Base-by-base conservation (phyloP, 2,797 vertebrate genomes). In the Discoglossus pictus region DNA sequence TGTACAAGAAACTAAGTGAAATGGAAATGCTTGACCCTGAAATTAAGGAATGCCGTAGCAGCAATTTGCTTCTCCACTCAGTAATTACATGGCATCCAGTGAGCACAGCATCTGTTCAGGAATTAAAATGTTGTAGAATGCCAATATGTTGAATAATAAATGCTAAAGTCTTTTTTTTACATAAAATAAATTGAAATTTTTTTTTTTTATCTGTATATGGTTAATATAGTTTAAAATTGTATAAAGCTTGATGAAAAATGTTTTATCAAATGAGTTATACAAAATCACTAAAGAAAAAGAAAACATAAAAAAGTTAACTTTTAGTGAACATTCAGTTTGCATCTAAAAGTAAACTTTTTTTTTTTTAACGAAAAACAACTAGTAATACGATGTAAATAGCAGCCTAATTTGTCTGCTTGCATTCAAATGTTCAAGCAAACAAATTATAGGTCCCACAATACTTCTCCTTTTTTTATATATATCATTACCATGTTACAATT, bases 101-200 rank as follows among this genome's bases (percentile, higher is more conserved):
- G 75, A 79, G 52, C 27, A 2, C 4, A 82, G 75, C 74, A 75
- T 61, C 65, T 68, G 63, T 70, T 83, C 70, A 3, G 18, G 77
- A 78, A 78, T 73, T 78, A 35, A 73, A 76, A 73, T 2, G 59
- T 59, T 50, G 1, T 31, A n/a, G 61, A 73, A 42, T 75, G 77
- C 2, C 43, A 73, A 51, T 17, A 6, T 68, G 60, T 76, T 80
- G 80, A 84, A 72, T 62, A 78, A 74, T 60, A 51, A 42, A 63
- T 48, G 51, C 59, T 16, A 16, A 27, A 39, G 66, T 23, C 66
- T 47, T 31, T 52, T n/a, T 47, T 51, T 69, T 54, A 35, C 58
- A 21, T 34, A 42, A 43, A 71, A 56, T 58, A 63, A 39, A 61
- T 47, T 50, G 55, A 12, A 50, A 39, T 39, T 7, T 39, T 3